A percentile compares a stretch with the other conserved stretches of the same genome.
Evolutionary conservation across 2,888 invertebrate genomes (phyloP).

Genomic region (Ophion ellenae): DNA sequence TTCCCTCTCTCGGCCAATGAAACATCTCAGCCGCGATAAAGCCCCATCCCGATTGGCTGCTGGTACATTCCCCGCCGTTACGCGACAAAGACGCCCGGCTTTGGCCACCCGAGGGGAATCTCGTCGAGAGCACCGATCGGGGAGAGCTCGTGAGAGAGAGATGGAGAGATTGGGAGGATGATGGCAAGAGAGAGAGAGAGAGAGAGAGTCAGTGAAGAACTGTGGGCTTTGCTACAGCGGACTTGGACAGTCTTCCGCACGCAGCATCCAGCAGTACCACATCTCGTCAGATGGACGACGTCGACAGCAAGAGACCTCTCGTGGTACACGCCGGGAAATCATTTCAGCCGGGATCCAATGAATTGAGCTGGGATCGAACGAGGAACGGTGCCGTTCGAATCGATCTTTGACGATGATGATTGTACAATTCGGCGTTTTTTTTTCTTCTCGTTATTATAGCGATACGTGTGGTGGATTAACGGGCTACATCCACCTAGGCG

Average conservation of each 20-base stretch:
- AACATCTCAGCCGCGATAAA: conserved; percentile 75
- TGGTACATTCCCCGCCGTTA: conserved; percentile 72
- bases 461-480: background rate
- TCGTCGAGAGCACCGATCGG: conserved; percentile 68
- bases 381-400: background rate
- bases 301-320: conserved; percentile 78
- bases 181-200: conserved; percentile 35
- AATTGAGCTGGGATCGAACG: background rate
- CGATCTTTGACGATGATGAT: background rate
- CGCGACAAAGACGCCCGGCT: conserved; percentile 57
- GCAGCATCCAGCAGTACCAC: conserved; percentile 66
- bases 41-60: conserved; percentile 79
- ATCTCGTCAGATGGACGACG: conserved; percentile 63
- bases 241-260: conserved; percentile 46
- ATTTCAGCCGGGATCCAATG: conserved; percentile 1
- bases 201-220: conserved; percentile 64
- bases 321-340: conserved; percentile 66
- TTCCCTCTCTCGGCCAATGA: conserved; percentile 79
- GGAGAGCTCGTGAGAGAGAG: conserved; percentile 64
- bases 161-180: conserved; percentile 13
- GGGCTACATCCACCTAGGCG: too few relatives aligned
- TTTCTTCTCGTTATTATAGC: too few relatives aligned
- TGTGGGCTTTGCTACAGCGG: conserved; percentile 53
- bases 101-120: conserved; percentile 64
- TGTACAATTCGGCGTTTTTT: background rate